Base-by-base conservation (phyloP, 2,888 invertebrate genomes). In the Meliscaeva auricollis region DNA sequence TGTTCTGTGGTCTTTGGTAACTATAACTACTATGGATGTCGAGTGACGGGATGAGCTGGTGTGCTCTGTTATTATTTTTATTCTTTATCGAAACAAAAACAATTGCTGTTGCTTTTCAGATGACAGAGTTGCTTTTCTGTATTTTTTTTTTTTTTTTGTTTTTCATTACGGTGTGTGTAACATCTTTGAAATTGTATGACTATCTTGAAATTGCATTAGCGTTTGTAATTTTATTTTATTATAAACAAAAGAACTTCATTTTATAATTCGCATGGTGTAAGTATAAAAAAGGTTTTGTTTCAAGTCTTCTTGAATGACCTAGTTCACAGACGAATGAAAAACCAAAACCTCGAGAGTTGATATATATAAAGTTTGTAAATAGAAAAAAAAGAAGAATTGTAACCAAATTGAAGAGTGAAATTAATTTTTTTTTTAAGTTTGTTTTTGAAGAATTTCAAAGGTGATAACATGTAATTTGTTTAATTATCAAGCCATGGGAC, bases 251-350 rank as follows among this genome's bases (percentile, higher is more conserved):
- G 66, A 82, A 68, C 64, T 72, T 48, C 38, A 60, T 60, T 72
- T 75, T 8, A 20, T 64, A 72, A 70, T 82, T 83, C 83, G 74
- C 83, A 78, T 68, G 69, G 22, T 78, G 60, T 68, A 77, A 52
- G 60, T 44, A 56, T 58, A 30, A 22, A 30, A 38, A n/a, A 41
- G 52, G 62, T 77, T 50, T 52, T 62, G 41, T 69, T 35, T 56
- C 46, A 41, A 22, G 26, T 48, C 56, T 74, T 52, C 22, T 62
- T 74, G 46, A 11, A 4, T 52, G 81, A 64, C 85, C 85, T 41
- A 56, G 38, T 85, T 85, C 81, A 58, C 85, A 85, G 35, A 80
- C 32, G 15, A 20, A 44, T 54, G 32, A 35, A 41, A n/a, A 58
- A 50, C 50, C 35, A 54, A 46, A 48, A 54, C 54, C 66, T 52